These are phyloP conservation scores for Botrylloides violaceus DNA, from an alignment of 23 tunicate species.

Conservation along the genomic window DNA sequence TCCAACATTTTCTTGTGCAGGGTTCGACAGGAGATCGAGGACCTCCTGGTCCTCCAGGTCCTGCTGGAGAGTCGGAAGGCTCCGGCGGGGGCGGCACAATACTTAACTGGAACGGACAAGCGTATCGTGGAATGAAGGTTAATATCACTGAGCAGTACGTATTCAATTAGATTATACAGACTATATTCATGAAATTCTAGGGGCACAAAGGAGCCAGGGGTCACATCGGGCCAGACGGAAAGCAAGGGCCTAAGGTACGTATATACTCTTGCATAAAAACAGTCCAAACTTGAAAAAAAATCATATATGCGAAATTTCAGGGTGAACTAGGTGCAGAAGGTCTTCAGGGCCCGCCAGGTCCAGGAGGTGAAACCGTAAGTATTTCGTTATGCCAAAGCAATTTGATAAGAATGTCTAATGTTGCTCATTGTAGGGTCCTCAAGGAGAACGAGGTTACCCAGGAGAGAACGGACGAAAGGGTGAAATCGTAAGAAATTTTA, in stretches of 20 bases:
- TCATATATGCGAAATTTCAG: too few species aligned
- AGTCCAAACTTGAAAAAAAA: too few species aligned
- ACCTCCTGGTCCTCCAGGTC: neutral
- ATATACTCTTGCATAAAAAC: too few species aligned
- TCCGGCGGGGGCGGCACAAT: neutral
- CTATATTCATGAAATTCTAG: constrained; percentile 6
- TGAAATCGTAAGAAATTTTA: constrained; percentile 30
- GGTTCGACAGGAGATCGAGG: constrained; percentile 2
- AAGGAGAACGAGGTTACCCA: constrained; percentile 66
- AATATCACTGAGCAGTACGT: too few species aligned
- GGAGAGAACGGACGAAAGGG: constrained; percentile 80
- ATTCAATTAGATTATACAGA: too few species aligned
- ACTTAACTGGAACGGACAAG: too few species aligned
- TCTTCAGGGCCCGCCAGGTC: constrained; percentile 69
- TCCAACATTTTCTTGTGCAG: neutral
- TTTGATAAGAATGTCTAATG: neutral
- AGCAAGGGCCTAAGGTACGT: constrained; percentile 73
- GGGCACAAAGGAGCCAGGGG: constrained; percentile 79
- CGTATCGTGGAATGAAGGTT: neutral
- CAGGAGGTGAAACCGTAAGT: constrained; percentile 76
- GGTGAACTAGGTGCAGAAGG: constrained; percentile 60
- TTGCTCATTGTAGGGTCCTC: constrained; percentile 62
- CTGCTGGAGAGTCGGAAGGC: neutral
- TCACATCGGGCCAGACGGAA: constrained; percentile 69
- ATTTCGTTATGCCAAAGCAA: too few species aligned